phyloP scores from a whole-genome alignment of 2,888 invertebrate species.

The Lagria hirta region DNA sequence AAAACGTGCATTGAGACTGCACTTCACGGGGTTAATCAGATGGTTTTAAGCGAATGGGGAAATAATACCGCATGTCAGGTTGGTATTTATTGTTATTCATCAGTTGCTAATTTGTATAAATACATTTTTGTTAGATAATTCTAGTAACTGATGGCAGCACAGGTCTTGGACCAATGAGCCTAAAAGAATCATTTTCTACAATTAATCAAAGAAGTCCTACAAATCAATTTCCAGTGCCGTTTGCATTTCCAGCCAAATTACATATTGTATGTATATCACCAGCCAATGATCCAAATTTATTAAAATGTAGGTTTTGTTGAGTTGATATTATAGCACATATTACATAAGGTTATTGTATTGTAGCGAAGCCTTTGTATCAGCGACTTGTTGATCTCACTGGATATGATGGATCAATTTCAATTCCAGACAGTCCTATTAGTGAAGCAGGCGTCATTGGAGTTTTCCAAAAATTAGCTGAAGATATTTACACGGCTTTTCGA shows the following conservation, averaged over 20 bases:
- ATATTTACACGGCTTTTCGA: conserved; percentile 72
- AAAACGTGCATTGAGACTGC: conserved; percentile 83
- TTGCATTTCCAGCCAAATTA: conserved; percentile 78
- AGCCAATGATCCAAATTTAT: conserved; percentile 62
- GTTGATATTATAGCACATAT: neutral
- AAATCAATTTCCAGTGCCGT: conserved; percentile 70
- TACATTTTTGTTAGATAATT: conserved; percentile 57
- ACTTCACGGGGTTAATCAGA: conserved; percentile 74
- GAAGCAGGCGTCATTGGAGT: conserved; percentile 55
- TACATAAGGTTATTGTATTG: conserved; percentile 37
- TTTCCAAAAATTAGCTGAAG: conserved; percentile 70
- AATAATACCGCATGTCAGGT: conserved; percentile 82
- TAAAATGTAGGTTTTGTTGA: conserved; percentile 45
- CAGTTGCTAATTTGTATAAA: neutral
- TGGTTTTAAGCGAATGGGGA: conserved; percentile 88
- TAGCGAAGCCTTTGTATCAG: conserved; percentile 74
- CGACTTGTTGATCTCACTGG: conserved; percentile 77
- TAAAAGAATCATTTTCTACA: conserved; percentile 60
- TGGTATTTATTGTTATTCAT: conserved; percentile 29
- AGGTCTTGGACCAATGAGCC: conserved; percentile 66
- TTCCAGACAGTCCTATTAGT: conserved; percentile 58
- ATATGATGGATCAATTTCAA: conserved; percentile 62
- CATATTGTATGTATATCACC: conserved; percentile 72
- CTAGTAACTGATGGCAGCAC: conserved; percentile 76
- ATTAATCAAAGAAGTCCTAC: conserved; percentile 53